Base-by-base conservation (phyloP, 2,888 invertebrate genomes). In the Rhagium mordax region DNA sequence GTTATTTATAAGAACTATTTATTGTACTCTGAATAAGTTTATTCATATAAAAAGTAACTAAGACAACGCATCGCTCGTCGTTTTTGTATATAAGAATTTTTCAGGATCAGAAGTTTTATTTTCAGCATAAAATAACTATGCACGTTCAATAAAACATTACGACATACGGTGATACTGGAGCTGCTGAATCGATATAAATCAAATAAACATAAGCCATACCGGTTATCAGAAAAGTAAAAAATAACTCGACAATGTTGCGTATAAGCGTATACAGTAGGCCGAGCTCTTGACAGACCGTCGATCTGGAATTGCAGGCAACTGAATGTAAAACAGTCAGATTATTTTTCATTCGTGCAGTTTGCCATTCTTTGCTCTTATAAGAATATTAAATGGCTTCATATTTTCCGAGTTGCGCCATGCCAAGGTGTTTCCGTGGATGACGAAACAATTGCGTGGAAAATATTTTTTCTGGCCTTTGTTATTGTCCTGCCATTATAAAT, bases 121-220 rank as follows among this genome's bases (percentile, higher is more conserved):
- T n/a, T n/a, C n/a, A n/a, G n/a, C n/a, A n/a, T n/a, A n/a, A n/a
- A n/a, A n/a, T n/a, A n/a, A 41, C 41, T 41, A 10, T 3, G n/a
- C n/a, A 15, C n/a, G 6, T 24, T 24, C 3, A 41, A 7, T 33
- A 10, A 41, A 10, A 4, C 0, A 41, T 41, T 41, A n/a, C n/a
- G n/a, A 57, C 7, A 27, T 57, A 53, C n/a, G 53, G 6, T 27
- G 13, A 27, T 21, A 48, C 24, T 27, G 65, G 41, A 64, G 48
- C 41, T 27, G 41, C 57, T 65, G 60, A 70, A 51, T 33, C 47
- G 66, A 70, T 57, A 70, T 73, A 70, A 73, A 73, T 73, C 73
- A 70, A 66, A 68, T 60, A 61, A 67, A 71, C 41, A 71, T 61
- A 24, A 59, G 48, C 27, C 15, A 64, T 67, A 74, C 74, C 67